phyloP scores from a whole-genome alignment of 2,888 invertebrate species.

The Thelaira solivaga region DNA sequence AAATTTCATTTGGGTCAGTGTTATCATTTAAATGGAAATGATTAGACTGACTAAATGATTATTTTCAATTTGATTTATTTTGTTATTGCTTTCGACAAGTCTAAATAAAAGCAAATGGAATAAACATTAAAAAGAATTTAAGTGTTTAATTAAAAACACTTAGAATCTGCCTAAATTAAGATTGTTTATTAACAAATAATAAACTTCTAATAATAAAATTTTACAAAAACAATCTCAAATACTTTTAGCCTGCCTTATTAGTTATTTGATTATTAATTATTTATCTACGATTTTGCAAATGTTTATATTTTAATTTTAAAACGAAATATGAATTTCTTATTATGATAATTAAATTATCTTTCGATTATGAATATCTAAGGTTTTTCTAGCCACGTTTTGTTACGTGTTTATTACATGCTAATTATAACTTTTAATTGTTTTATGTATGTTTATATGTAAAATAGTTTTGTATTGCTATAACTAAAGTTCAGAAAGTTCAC shows the following conservation, averaged over 20 bases:
- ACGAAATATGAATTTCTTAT: no score
- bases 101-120: background rate
- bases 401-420: constrained; percentile 25
- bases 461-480: background rate
- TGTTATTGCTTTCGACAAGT: background rate
- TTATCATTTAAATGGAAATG: constrained; percentile 5
- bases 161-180: constrained; percentile 5
- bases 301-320: background rate
- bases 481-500: constrained; percentile 49
- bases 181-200: background rate
- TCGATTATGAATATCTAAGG: background rate
- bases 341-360: background rate
- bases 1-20: background rate
- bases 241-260: background rate
- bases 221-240: no score
- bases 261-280: background rate
- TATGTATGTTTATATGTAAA: background rate
- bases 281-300: background rate
- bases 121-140: background rate
- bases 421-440: constrained; percentile 43
- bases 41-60: background rate
- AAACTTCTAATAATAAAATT: background rate
- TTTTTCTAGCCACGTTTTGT: constrained; percentile 12
- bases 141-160: background rate
- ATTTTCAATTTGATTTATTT: constrained; percentile 1